Percentiles rank a stretch among this genome's conserved stretches.
Conservation (phyloP, 2,888 invertebrate genomes). For the Harpagoxenus sublaevis region DNA sequence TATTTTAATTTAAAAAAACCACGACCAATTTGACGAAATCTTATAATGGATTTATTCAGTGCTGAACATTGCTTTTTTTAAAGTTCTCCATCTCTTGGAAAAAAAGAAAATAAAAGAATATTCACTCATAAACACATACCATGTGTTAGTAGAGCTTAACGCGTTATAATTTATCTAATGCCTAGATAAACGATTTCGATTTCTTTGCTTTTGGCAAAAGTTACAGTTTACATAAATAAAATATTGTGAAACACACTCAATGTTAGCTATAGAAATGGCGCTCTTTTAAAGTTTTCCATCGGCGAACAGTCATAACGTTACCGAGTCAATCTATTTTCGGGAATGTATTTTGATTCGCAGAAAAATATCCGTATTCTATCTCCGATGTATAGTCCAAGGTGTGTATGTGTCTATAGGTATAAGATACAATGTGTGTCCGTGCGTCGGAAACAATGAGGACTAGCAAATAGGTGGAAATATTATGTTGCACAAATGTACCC, state of each 20-base stretch:
- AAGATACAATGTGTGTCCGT: slow-evolving; percentile 62
- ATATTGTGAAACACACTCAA: slow-evolving; percentile 57
- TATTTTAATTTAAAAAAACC: slow-evolving; percentile 28
- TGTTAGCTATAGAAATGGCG: slow-evolving; percentile 61
- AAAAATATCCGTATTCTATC: slow-evolving; percentile 74
- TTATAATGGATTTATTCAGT: neutral
- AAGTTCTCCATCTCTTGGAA: slow-evolving; percentile 17
- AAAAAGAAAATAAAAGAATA: slow-evolving; percentile 21
- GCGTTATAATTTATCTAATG: slow-evolving; percentile 41
- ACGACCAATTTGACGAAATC: slow-evolving; percentile 7
- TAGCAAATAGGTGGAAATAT: slow-evolving; percentile 62
- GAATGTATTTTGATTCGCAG: slow-evolving; percentile 81
- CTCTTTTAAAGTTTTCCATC: slow-evolving; percentile 56
- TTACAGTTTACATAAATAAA: slow-evolving; percentile 60
- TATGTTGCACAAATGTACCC: slow-evolving; percentile 61
- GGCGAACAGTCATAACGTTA: slow-evolving; percentile 57
- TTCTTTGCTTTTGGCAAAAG: slow-evolving; percentile 28
- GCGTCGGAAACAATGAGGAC: slow-evolving; percentile 71
- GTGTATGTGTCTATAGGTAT: slow-evolving; percentile 57
- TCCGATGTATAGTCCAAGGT: slow-evolving; percentile 61
- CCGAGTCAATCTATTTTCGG: slow-evolving; percentile 75
- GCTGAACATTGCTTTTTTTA: slow-evolving; percentile 30
- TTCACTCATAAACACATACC: slow-evolving; percentile 38
- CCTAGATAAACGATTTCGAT: slow-evolving; percentile 11
- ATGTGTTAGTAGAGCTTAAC: slow-evolving; percentile 26